Conservation (phyloP, 2,888 invertebrate genomes). For the Melinaea menophilus region DNA sequence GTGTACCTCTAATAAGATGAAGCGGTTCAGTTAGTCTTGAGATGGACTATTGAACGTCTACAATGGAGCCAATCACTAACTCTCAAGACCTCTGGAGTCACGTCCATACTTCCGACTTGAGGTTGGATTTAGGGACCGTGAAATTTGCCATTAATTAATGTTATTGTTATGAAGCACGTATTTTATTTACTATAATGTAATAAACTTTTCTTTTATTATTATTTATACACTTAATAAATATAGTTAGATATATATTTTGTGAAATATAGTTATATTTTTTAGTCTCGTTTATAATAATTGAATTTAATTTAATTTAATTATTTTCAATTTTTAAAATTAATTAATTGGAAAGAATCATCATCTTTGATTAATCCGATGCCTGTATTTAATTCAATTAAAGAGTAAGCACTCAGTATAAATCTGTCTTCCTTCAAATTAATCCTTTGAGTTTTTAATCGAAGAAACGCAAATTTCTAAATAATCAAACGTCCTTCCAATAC, state of each 20-base stretch:
- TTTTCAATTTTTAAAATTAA: not conserved
- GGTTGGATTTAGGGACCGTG: slow-evolving; percentile 21
- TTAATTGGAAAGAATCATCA: slow-evolving; percentile 15
- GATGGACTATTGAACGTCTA: slow-evolving; percentile 40
- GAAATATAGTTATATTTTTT: no score
- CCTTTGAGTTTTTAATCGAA: slow-evolving; percentile 15
- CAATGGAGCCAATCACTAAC: no score
- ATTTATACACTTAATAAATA: no score
- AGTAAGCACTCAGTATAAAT: slow-evolving; percentile 51
- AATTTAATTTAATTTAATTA: no score
- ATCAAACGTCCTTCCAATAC: not conserved
- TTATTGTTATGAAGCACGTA: not conserved
- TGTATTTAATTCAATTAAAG: slow-evolving; percentile 66
- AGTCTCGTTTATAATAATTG: no score
- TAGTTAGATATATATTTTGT: no score
- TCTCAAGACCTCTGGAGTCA: no score
- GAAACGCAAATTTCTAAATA: slow-evolving; percentile 23
- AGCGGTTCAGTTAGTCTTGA: slow-evolving; percentile 18
- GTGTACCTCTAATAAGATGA: no score
- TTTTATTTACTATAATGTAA: no score
- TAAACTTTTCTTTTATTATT: no score
- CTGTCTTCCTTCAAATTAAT: slow-evolving; percentile 25
- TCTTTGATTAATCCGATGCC: slow-evolving; percentile 48
- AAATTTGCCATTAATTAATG: slow-evolving; percentile 18
- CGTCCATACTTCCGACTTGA: no score